Evolutionary conservation across 2,113 vertebrate species (phyloP), one percentile per base, ranked within the genome.

Genomic region (Entelurus aequoreus): DNA sequence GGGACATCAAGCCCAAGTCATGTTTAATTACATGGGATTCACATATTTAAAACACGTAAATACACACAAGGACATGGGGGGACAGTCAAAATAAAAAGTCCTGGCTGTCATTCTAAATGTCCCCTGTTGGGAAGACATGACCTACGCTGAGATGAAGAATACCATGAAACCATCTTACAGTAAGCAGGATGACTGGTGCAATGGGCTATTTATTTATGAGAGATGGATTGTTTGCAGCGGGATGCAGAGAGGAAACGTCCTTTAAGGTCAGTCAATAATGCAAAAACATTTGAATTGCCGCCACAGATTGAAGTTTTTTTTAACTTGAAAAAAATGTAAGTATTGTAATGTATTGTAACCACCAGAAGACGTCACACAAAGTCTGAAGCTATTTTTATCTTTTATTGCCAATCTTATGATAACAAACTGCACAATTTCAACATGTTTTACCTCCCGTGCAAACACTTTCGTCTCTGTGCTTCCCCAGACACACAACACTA

Each of bases 11-110:
- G 42, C 42, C 66, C 65, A 42, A 84, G 76, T 81, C 74, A 51
- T 69, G 66, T 83, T 67, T 84, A 73, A 70, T 85, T 79, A 80
- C n/a, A 57, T 13, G 38, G 50, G 53, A 52, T 64, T 74, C 72
- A 68, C 72, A 75, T 63, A 77, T 75, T 66, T 50, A 61, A 77
- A 21, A 1, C 5, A 71, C 59, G 13, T 37, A 69, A 78, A 73
- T 63, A 65, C 76, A 76, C 50, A 66, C 28, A 54, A 44, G 54
- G n/a, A 47, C 58, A 37, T 16, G n/a, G 40, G 54, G 65, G 51
- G 60, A 68, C 47, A 60, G 69, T 63, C 12, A 19, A 58, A 72
- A 79, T 28, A 28, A 28, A 28, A 28, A 67, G 65, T 65, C 12
- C 10, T 1, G 76, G 72, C 62, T 66, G 69, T 55, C 63, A 16